These are phyloP conservation scores for Urosaurus nigricauda DNA, from an alignment of 2,797 vertebrate genomes.

Conservation along the genomic window DNA sequence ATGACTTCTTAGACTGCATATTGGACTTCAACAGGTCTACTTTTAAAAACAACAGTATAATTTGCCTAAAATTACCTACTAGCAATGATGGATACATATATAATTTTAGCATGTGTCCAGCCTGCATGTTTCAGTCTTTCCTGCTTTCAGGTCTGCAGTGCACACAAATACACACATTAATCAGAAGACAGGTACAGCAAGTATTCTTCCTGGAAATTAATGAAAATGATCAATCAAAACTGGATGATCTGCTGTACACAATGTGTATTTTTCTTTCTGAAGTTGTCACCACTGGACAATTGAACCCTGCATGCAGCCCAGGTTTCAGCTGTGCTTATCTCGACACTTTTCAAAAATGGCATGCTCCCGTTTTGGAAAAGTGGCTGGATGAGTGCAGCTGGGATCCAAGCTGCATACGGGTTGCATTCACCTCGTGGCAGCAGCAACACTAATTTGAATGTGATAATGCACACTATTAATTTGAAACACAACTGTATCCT, in stretches of 20 bases:
- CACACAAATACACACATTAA: not conserved
- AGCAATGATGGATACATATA: not conserved
- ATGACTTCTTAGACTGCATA: not conserved
- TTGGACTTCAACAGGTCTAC: constrained; percentile 17
- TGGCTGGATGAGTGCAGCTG: no score
- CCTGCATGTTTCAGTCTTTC: not conserved
- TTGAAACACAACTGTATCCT: no score
- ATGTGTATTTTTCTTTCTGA: constrained; percentile 1
- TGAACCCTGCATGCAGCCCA: no score
- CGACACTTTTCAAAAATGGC: not conserved
- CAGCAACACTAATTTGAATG: no score
- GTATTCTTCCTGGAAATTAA: constrained; percentile 14
- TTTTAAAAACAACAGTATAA: not conserved
- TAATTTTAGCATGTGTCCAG: not conserved
- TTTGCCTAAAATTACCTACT: not conserved
- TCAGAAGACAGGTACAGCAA: not conserved
- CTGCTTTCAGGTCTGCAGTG: not conserved
- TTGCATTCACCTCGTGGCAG: no score
- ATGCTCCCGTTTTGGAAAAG: no score
- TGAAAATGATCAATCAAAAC: constrained; percentile 24
- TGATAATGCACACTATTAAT: no score
- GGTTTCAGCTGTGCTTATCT: not conserved
- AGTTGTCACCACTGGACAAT: not conserved
- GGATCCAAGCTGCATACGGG: no score
- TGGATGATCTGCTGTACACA: not conserved